These are phyloP conservation scores for Nasonia vitripennis DNA, from an alignment of 1,140 invertebrate species.

Conservation along the genomic window DNA sequence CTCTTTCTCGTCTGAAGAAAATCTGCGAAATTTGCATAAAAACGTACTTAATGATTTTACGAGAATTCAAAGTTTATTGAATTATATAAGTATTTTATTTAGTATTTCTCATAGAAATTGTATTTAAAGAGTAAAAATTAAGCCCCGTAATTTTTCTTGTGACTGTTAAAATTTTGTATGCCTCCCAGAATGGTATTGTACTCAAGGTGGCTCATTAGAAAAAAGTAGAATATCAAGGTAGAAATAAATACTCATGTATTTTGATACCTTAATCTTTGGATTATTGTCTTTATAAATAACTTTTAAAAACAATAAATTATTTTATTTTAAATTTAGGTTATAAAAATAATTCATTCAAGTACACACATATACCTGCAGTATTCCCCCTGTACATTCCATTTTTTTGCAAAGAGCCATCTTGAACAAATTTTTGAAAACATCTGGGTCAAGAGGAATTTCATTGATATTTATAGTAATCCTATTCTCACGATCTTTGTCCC, in stretches of 20 bases:
- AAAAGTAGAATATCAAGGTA: slow-evolving; percentile 41
- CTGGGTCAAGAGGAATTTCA: background rate
- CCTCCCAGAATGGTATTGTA: slow-evolving; percentile 42
- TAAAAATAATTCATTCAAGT: too few relatives aligned
- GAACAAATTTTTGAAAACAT: background rate
- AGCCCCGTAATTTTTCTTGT: slow-evolving; percentile 42
- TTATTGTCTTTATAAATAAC: too few relatives aligned
- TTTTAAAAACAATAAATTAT: background rate
- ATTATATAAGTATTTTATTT: slow-evolving; percentile 16
- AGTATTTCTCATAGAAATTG: slow-evolving; percentile 39
- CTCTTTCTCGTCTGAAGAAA: background rate
- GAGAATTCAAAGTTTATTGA: slow-evolving; percentile 41
- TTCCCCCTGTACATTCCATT: background rate
- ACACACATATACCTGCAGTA: background rate
- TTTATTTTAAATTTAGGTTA: background rate
- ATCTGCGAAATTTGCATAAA: slow-evolving; percentile 35
- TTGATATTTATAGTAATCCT: background rate
- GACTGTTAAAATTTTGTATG: slow-evolving; percentile 26
- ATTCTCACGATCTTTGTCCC: slow-evolving; percentile 7
- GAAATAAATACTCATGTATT: background rate
- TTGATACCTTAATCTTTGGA: background rate
- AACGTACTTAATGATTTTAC: slow-evolving; percentile 7
- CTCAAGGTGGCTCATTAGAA: slow-evolving; percentile 22
- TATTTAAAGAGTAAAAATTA: slow-evolving; percentile 30
- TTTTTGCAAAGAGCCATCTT: background rate